Evolutionary conservation across 35 echinoderm and acorn worm species (phyloP).

Genomic region (Lytechinus variegatus): DNA sequence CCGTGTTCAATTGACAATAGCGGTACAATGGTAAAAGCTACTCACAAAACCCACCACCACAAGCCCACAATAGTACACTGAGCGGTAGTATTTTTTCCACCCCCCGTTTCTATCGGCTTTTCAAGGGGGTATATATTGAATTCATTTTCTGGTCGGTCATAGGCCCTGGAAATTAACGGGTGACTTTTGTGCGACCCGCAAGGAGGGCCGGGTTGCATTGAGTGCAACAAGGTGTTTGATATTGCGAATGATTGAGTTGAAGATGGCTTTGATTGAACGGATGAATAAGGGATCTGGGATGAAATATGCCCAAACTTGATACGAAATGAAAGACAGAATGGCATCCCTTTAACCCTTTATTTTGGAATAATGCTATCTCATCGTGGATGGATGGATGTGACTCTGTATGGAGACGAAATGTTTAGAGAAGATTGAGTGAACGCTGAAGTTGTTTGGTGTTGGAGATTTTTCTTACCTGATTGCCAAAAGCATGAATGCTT

Average conservation of each 20-base stretch:
- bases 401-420: no score
- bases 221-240: neutral
- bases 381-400: no score
- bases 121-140: neutral
- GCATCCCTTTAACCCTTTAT: neutral
- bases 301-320: neutral
- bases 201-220: neutral
- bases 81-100: constrained; percentile 3
- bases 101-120: neutral
- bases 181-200: constrained; percentile 7
- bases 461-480: no score
- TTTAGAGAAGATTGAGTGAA: no score
- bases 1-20: neutral
- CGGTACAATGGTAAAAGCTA: constrained; percentile 15
- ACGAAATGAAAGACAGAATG: neutral
- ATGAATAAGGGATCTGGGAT: neutral
- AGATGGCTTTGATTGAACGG: neutral
- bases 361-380: neutral
- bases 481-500: no score
- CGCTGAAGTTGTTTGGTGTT: no score
- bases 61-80: constrained; percentile 14
- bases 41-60: constrained; percentile 27
- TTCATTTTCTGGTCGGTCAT: constrained; percentile 11
- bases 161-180: neutral
- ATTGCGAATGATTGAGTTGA: constrained; percentile 11